Evolutionary conservation across 2,888 invertebrate species (phyloP).

Genomic region (Agrochola litura): DNA sequence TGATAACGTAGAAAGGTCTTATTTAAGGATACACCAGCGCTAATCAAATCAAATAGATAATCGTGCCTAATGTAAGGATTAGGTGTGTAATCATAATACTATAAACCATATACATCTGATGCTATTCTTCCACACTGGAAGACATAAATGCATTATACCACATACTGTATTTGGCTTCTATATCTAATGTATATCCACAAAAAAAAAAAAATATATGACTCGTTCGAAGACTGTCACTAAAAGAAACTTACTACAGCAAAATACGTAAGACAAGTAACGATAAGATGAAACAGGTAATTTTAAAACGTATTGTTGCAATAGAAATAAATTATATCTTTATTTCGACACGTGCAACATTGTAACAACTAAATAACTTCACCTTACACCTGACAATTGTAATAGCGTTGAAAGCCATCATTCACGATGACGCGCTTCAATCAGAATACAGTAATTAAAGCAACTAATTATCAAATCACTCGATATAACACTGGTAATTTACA

Average conservation of each 20-base stretch:
- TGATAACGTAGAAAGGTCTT: neutral
- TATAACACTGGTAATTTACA: conserved; percentile 56
- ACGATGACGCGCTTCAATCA: conserved; percentile 51
- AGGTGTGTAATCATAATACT: neutral
- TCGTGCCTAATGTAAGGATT: neutral
- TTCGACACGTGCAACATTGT: conserved; percentile 33
- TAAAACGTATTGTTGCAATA: conserved; percentile 15
- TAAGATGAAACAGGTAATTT: conserved; percentile 4
- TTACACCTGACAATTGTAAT: conserved; percentile 29
- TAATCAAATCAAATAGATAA: neutral
- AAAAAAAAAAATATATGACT: neutral
- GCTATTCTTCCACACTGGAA: no score
- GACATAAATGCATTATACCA: neutral
- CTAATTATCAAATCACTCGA: conserved; percentile 74
- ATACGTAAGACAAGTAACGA: neutral
- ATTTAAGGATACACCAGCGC: neutral
- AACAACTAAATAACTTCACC: conserved; percentile 49
- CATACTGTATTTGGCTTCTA: no score
- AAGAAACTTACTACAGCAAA: neutral
- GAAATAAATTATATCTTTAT: conserved; percentile 39
- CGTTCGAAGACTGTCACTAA: neutral
- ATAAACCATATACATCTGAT: neutral
- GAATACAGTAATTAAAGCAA: conserved; percentile 70
- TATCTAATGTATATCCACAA: neutral
- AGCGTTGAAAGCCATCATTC: conserved; percentile 62